Evolutionary conservation across 2,797 vertebrate species (phyloP), one percentile per base, ranked within the genome.

Genomic region (Notoglanidium macrostoma): DNA sequence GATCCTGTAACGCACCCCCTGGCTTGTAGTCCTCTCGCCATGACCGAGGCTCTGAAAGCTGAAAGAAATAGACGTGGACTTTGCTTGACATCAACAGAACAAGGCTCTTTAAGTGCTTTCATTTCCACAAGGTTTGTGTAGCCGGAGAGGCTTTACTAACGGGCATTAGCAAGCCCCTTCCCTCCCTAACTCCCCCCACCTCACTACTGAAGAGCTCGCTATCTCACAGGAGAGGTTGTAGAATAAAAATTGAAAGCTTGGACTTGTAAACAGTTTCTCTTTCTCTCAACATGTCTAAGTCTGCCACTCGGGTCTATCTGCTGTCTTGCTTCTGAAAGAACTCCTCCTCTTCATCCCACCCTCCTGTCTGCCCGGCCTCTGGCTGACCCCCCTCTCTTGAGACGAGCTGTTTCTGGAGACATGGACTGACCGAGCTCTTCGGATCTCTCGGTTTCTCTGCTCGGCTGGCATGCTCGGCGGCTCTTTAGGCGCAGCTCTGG

Each of bases 361-460:
- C 74, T 89, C 90, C 72, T 92, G 90, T 94, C 93, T 94, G 91
- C 92, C 89, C 86, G 90, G 90, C 94, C 95, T 92, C 91, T 94
- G 90, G 32, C 29, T 94, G 93, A 94, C 93, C 92, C 86, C 35
- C 85, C 92, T 88, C 85, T 90, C 88, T 86, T 92, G 91, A 86
- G 91, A 86, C 40, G 78, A 35, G 55, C 70, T 87, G 35, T 26
- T 85, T 74, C 85, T 68, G 83, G 79, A 68, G 57, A 79, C 61
- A 77, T 74, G 81, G 8, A 76, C 73, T 63, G 83, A 84, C 68
- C 44, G 63, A 65, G 88, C 68, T 5, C 88, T 90, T 63, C 63
- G 85, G 51, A 84, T 81, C 32, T 19, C 68, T n/a, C 76, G 82
- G 74, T 84, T 59, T 77, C 87, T 87, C 21, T 84, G 83, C 72